A percentile compares a stretch with the other conserved stretches of the same genome.
phyloP scores from a whole-genome alignment of 2,888 invertebrate species.

The Drosophila koepferae region DNA sequence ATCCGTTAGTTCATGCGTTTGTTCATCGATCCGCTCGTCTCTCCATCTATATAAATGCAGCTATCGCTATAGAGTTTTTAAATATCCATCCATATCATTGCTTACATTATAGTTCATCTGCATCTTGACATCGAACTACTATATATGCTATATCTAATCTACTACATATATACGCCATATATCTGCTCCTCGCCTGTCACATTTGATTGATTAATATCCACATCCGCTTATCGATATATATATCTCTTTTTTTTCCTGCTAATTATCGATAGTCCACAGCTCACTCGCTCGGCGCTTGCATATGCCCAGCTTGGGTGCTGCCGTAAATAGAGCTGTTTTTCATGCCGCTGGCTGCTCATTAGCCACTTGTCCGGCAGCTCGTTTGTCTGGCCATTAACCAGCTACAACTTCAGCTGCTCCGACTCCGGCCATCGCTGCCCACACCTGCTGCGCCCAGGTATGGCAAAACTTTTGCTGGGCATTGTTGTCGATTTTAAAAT shows the following conservation, averaged over 20 bases:
- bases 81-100: not conserved
- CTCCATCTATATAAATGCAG: too few species aligned
- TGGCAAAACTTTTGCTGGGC: slow-evolving; percentile 63
- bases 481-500: slow-evolving; percentile 55
- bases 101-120: not conserved
- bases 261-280: slow-evolving; percentile 9
- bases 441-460: not conserved
- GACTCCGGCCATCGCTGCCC: too few species aligned
- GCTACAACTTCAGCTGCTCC: slow-evolving; percentile 48
- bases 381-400: slow-evolving; percentile 73
- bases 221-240: not conserved
- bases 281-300: not conserved
- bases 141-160: not conserved
- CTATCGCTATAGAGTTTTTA: too few species aligned
- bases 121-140: not conserved
- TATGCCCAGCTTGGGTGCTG: not conserved
- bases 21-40: not conserved
- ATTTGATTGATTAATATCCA: not conserved
- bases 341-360: slow-evolving; percentile 57
- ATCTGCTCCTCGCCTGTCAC: not conserved
- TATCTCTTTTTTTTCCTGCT: not conserved
- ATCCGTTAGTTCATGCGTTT: too few species aligned
- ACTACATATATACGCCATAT: not conserved
- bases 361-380: slow-evolving; percentile 62
- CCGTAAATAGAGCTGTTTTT: slow-evolving; percentile 18